These are phyloP conservation scores for Heteromurus nitidus DNA, from an alignment of 2,888 invertebrate genomes.

Conservation along the genomic window DNA sequence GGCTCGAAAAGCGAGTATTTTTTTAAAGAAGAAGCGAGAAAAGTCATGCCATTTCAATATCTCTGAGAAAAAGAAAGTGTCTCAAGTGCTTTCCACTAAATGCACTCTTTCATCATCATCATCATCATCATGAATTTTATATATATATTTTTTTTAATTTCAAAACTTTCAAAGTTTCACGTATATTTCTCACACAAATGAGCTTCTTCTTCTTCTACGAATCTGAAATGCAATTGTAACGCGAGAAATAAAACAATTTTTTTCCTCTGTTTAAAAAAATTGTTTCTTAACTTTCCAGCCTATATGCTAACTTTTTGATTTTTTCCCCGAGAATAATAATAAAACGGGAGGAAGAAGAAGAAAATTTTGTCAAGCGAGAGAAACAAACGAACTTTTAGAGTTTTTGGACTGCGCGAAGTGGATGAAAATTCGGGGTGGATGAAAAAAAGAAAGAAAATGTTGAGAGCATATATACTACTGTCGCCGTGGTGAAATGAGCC, in stretches of 20 bases:
- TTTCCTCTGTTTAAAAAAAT: too few relatives aligned
- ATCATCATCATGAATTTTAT: slow-evolving; percentile 29
- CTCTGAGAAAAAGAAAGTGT: background rate
- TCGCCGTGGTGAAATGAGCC: too few relatives aligned
- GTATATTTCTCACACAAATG: background rate
- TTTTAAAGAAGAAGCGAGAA: background rate
- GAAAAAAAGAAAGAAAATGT: too few relatives aligned
- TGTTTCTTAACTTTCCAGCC: background rate
- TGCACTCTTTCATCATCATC: slow-evolving; percentile 7
- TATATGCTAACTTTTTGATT: slow-evolving; percentile 17
- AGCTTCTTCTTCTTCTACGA: too few relatives aligned
- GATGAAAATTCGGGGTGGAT: too few relatives aligned
- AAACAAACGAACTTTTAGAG: background rate
- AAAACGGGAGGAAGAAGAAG: too few relatives aligned
- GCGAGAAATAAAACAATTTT: too few relatives aligned
- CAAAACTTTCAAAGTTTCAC: slow-evolving; percentile 28
- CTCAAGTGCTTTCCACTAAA: background rate
- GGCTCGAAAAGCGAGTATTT: background rate
- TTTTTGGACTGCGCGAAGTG: background rate
- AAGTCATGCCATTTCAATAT: background rate
- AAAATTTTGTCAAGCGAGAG: background rate
- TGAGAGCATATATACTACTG: too few relatives aligned
- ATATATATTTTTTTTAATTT: slow-evolving; percentile 26
- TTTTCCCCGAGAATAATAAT: background rate
- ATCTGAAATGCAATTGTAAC: too few relatives aligned